Base-by-base conservation (phyloP, 2,888 invertebrate species). In the Chalcis sispes region DNA sequence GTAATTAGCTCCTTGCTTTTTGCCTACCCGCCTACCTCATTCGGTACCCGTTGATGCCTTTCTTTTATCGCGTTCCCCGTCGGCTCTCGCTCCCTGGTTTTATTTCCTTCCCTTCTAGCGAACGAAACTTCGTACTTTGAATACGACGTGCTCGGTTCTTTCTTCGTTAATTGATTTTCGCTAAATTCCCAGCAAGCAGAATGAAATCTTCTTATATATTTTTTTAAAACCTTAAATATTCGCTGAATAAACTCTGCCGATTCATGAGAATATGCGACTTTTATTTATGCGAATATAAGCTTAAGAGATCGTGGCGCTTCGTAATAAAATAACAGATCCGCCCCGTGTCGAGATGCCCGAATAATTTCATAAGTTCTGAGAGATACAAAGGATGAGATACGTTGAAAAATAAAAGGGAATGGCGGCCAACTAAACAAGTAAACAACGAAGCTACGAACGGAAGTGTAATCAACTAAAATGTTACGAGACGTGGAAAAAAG, bases 381-480 rank as follows among this genome's bases (percentile, higher is more conserved):
- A 5, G 42, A 15, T 5, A 15, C 42, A 42, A 15, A 15, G 15
- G 42, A 5, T 15, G 42, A 15, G 8, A 15, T 15, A 15, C 42
- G 42, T 42, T 42, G 13, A 42, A 42, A 42, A 32, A 32, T 8
- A 32, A 32, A 32, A 32, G 8, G 32, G 5, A 3, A 3, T 3
- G 8, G 5, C 32, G 8, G 32, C 8, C 4, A 42, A 5, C 4
- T 42, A 42, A 42, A 42, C 42, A 42, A 32, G 32, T 3, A 8
- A 8, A 15, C 42, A 15, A 42, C 2, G 2, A 42, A 13, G 52
- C 52, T 3, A 3, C 25, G n/a, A 13, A 15, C n/a, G 2, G n/a
- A 18, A 62, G 62, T 46, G 27, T 62, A 46, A 62, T 62, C 46
- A 62, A 62, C 46, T 62, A 62, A 62, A 62, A 27, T 27, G 42